These are phyloP conservation scores for Odobenus rosmarus DNA, from an alignment of 2,113 vertebrate genomes.

Conservation along the genomic window DNA sequence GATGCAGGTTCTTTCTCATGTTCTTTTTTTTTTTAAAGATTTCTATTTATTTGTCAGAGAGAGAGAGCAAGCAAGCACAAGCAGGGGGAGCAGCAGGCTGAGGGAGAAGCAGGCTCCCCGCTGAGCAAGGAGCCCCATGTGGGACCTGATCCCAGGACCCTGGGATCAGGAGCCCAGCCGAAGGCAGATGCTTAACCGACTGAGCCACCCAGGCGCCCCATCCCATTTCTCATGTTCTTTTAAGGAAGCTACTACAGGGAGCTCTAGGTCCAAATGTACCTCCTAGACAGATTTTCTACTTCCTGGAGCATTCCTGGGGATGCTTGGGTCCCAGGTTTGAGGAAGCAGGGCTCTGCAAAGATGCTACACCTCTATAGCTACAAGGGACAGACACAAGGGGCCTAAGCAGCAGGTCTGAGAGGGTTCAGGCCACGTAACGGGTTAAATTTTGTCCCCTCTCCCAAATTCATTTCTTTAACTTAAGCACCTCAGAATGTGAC, in stretches of 20 bases:
- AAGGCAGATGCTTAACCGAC: too few relatives aligned
- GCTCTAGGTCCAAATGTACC: not conserved
- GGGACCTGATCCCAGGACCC: too few relatives aligned
- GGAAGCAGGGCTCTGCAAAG: not conserved
- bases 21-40: not conserved
- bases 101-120: too few relatives aligned
- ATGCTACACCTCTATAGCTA: not conserved
- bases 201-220: too few relatives aligned
- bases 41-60: too few relatives aligned
- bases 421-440: accelerated
- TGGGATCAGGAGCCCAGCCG: too few relatives aligned
- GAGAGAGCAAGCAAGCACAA: too few relatives aligned
- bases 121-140: too few relatives aligned
- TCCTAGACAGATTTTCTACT: not conserved
- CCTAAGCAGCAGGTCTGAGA: not conserved
- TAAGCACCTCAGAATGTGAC: not conserved
- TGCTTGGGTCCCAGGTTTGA: not conserved
- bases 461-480: not conserved
- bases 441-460: not conserved
- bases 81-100: too few relatives aligned
- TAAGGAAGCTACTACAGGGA: not conserved
- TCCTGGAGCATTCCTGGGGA: not conserved
- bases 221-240: not conserved
- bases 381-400: not conserved
- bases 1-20: not conserved